These are phyloP conservation scores for Muntiacus reevesi DNA, from an alignment of 2,113 vertebrate genomes.

Conservation along the genomic window DNA sequence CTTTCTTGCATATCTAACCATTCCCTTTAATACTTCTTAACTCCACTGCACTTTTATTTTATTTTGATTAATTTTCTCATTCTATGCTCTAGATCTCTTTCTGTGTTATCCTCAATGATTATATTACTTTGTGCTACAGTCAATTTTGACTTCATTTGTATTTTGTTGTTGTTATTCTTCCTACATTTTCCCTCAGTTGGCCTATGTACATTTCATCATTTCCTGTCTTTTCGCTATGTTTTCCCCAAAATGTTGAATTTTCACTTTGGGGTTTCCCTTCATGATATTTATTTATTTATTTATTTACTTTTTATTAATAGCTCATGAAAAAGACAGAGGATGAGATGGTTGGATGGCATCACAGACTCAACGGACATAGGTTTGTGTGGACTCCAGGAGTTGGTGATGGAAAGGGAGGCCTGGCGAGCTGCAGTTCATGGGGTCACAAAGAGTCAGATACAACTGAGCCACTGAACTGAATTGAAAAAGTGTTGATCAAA, in stretches of 20 bases:
- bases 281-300: not conserved
- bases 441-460: accelerated
- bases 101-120: not conserved
- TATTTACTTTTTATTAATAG: not conserved
- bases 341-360: not conserved
- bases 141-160: not conserved
- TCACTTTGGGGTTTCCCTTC: not conserved
- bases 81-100: not conserved
- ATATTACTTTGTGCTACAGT: not conserved
- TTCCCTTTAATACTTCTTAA: not conserved
- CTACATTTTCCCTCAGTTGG: not conserved
- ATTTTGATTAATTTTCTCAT: slow-evolving; percentile 24
- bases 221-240: not conserved
- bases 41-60: not conserved
- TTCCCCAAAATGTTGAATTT: not conserved
- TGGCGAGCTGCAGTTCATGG: not conserved
- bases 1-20: not conserved
- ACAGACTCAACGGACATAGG: not conserved
- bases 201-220: not conserved
- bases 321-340: not conserved
- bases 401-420: not conserved
- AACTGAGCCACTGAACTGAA: not conserved
- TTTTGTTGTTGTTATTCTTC: not conserved
- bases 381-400: not conserved
- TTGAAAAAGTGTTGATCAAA: not conserved